phyloP scores from a whole-genome alignment of 2,113 vertebrate genomes.

The Blennius ocellaris region DNA sequence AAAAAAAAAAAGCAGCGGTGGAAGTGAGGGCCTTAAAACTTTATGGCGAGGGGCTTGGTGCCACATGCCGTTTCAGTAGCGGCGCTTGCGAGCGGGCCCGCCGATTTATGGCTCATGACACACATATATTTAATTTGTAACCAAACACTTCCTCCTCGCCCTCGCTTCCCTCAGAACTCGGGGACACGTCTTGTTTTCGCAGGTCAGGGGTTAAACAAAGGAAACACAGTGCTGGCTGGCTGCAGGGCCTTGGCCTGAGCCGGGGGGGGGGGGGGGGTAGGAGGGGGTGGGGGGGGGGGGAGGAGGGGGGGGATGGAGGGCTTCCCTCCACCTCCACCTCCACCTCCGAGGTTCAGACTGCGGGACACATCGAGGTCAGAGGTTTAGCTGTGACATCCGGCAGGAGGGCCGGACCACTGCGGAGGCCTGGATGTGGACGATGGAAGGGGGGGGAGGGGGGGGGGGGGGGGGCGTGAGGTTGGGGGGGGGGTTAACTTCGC shows the following conservation, averaged over 20 bases:
- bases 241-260: conserved; percentile 34
- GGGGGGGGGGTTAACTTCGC: no score
- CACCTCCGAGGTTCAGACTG: conserved; percentile 69
- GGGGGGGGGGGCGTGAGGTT: no score
- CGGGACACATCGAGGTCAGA: conserved; percentile 82
- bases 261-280: background rate
- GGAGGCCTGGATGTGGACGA: conserved; percentile 58
- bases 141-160: conserved; percentile 97
- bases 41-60: conserved; percentile 84
- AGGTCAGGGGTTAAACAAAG: conserved; percentile 99
- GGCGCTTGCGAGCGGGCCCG: conserved; percentile 81
- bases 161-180: conserved; percentile 89
- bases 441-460: background rate
- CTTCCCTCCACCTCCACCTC: no score
- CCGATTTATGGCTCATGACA: conserved; percentile 96
- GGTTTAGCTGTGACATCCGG: conserved; percentile 75
- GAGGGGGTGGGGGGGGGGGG: conserved; percentile 68
- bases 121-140: conserved; percentile 99
- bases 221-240: conserved; percentile 86
- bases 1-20: conserved; percentile 69
- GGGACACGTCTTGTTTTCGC: conserved; percentile 89
- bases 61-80: conserved; percentile 84
- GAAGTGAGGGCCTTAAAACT: conserved; percentile 81
- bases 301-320: no score
- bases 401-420: conserved; percentile 51